These are phyloP conservation scores for Nesometra sesokonis DNA, from an alignment of 35 echinoderm and acorn worm genomes.

Conservation along the genomic window DNA sequence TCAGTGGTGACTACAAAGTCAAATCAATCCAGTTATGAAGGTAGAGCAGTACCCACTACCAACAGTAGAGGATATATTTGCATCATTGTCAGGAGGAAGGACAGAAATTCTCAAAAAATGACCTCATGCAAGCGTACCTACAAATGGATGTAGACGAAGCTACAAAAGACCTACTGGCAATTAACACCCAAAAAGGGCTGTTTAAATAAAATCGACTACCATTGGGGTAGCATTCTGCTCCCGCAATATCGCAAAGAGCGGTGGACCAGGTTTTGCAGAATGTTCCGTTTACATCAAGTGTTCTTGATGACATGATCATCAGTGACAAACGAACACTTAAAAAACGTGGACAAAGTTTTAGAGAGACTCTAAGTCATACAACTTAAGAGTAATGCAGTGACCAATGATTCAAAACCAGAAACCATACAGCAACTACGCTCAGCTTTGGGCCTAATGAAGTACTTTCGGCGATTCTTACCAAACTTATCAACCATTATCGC, in stretches of 20 bases:
- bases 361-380: not conserved
- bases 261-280: not conserved
- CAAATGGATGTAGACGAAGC: not conserved
- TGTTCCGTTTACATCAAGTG: not conserved
- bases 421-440: not conserved
- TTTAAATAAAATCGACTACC: not conserved
- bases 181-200: not conserved
- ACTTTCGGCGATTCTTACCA: constrained; percentile 17
- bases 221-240: not conserved
- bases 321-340: not conserved
- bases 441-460: constrained; percentile 7
- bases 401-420: not conserved
- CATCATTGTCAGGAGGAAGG: not conserved
- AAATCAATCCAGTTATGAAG: constrained; percentile 22
- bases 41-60: constrained; percentile 31
- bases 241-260: not conserved
- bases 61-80: constrained; percentile 29
- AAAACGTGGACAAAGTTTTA: not conserved
- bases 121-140: constrained; percentile 1
- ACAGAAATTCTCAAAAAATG: not conserved
- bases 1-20: constrained; percentile 29
- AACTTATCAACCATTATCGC: constrained; percentile 18
- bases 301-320: not conserved
- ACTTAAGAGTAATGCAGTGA: not conserved
- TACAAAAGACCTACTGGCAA: not conserved